phyloP scores from a whole-genome alignment of 2,113 vertebrate species.

The Dermatemys mawii region DNA sequence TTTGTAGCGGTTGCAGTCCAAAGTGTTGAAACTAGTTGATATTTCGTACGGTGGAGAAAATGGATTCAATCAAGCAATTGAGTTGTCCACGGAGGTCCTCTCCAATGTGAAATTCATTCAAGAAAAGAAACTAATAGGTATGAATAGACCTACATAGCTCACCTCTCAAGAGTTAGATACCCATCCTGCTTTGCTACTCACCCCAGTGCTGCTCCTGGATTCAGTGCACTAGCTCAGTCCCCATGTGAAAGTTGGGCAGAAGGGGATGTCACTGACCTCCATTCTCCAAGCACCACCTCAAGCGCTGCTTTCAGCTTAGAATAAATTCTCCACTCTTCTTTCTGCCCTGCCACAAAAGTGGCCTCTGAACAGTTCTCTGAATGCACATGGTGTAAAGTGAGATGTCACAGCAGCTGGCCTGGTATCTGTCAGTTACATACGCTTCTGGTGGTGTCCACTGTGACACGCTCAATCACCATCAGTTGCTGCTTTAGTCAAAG shows the following conservation, averaged over 20 bases:
- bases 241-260: accelerated
- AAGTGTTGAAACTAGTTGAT: constrained; percentile 99
- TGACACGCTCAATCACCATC: background rate
- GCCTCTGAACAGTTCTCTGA: background rate
- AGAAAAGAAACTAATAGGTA: constrained; percentile 99
- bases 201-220: background rate
- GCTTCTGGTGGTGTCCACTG: background rate
- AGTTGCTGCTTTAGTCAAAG: background rate
- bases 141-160: background rate
- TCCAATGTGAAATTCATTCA: constrained; percentile 99
- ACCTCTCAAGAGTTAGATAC: background rate
- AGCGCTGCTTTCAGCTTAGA: background rate
- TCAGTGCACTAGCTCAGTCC: background rate
- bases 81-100: constrained; percentile 97
- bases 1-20: constrained; percentile 93
- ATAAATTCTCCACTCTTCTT: background rate
- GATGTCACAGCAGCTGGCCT: background rate
- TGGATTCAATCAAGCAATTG: constrained; percentile 99
- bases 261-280: background rate
- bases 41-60: constrained; percentile 99
- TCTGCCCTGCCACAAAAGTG: background rate
- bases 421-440: background rate
- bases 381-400: background rate
- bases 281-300: background rate
- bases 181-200: background rate